A percentile compares a stretch with the other conserved stretches of the same genome.
Evolutionary conservation across 92 coral and sea anemone genomes (phyloP).

Genomic region (Zoanthus sociatus): DNA sequence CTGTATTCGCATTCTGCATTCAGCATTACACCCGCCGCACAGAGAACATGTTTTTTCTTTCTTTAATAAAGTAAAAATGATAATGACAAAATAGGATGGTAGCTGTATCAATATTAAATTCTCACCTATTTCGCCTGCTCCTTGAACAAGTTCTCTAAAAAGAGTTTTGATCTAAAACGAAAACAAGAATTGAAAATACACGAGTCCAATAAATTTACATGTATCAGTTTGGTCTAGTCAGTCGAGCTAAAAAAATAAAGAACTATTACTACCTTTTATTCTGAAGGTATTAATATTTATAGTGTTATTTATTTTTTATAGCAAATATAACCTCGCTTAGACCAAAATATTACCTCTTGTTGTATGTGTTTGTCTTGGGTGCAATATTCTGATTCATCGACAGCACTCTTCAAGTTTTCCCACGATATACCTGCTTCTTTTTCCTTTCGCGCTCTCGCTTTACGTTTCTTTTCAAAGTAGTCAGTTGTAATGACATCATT

Average conservation of each 20-base stretch:
- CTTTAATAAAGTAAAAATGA: no score
- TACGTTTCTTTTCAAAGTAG: slow-evolving; percentile 78
- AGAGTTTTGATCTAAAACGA: slow-evolving; percentile 72
- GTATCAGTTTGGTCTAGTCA: neutral
- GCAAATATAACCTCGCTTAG: neutral
- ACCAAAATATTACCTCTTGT: slow-evolving; percentile 64
- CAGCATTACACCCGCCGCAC: no score
- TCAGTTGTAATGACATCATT: slow-evolving; percentile 39
- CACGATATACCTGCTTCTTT: slow-evolving; percentile 77
- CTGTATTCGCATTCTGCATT: no score
- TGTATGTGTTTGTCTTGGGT: slow-evolving; percentile 67
- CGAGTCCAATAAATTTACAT: no score
- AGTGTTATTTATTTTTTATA: neutral
- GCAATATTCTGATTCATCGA: slow-evolving; percentile 74
- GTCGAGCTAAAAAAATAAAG: neutral
- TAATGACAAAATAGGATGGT: no score
- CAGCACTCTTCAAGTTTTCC: slow-evolving; percentile 78
- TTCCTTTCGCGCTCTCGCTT: slow-evolving; percentile 75
- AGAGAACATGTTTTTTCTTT: no score
- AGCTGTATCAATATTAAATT: neutral
- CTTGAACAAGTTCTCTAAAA: slow-evolving; percentile 82
- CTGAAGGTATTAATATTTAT: neutral
- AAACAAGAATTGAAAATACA: neutral
- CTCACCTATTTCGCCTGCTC: slow-evolving; percentile 87
- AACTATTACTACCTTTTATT: neutral